Evolutionary conservation across 2,888 invertebrate genomes (phyloP), one percentile per base, ranked within the genome.

Genomic region (Pimpla rufipes): DNA sequence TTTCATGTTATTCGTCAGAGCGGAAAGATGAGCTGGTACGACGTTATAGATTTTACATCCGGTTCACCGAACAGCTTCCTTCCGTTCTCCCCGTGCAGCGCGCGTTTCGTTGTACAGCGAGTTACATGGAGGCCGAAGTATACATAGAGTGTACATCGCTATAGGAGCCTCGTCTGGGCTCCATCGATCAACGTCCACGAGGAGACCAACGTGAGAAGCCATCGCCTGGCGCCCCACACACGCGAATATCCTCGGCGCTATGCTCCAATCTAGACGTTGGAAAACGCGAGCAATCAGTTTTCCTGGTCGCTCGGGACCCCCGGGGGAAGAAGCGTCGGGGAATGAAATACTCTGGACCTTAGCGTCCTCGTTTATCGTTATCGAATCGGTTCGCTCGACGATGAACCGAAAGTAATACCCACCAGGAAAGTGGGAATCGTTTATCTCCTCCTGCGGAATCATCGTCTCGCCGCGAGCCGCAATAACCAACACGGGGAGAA

Each of bases 101-200:
- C 81, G 50, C 47, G 71, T 57, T 52, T 42, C 66, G 70, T 66
- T 71, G 57, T n/a, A n/a, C 64, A 62, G 70, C 55, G 35, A 64
- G 64, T 75, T 75, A 70, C 74, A 47, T 64, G 29, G 29, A 59
- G 66, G 57, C n/a, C n/a, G 40, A 23, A 57, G 45, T 78, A 55
- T 40, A 62, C 18, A 18, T 42, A 45, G 35, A 70, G 73, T 23
- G 42, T 50, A 71, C 66, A n/a, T n/a, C 71, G 16, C 35, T 67
- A 23, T 23, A 10, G 21, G 40, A 83, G 47, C 66, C n/a, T 62
- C 76, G 79, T 76, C 71, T 73, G 62, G 71, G 73, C 45, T 57
- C 75, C 73, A 79, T 83, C 83, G 83, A 83, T 83, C 83, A 83
- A 83, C 73, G 79, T 83, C 76, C 76, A 47, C 70, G 29, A 67